Percentiles rank a stretch among this genome's conserved stretches.
Evolutionary conservation across 2,113 vertebrate species (phyloP).

Genomic region (Semnopithecus entellus): DNA sequence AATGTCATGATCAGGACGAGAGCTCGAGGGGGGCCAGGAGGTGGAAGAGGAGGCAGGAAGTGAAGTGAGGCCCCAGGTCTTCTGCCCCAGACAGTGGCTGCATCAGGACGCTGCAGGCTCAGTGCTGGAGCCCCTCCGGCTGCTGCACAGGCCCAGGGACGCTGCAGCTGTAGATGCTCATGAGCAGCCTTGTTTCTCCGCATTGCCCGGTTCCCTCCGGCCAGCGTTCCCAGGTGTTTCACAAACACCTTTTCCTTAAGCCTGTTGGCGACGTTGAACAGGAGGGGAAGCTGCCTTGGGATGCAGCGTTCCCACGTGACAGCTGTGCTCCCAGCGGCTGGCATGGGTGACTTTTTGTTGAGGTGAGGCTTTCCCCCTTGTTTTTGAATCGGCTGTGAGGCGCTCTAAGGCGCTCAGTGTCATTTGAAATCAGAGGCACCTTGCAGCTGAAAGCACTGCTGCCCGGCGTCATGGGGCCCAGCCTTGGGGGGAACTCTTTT

Average conservation of each 20-base stretch:
- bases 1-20: not conserved
- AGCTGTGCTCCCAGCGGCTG: not conserved
- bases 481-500: not conserved
- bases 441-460: not conserved
- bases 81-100: not conserved
- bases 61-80: accelerated
- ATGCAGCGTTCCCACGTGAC: not conserved
- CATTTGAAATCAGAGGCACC: not conserved
- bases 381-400: not conserved
- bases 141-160: not conserved
- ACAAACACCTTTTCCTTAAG: too few species aligned
- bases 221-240: accelerated
- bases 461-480: too few species aligned
- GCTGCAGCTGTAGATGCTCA: accelerated
- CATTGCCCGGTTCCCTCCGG: accelerated
- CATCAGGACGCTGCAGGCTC: not conserved
- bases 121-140: not conserved
- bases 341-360: not conserved
- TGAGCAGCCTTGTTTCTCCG: not conserved
- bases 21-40: accelerated
- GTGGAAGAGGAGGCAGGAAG: not conserved
- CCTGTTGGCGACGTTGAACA: not conserved
- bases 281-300: too few species aligned
- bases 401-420: not conserved
- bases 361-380: not conserved